These are phyloP conservation scores for Augiades crinisus DNA, from an alignment of 2,888 invertebrate species.

Conservation along the genomic window DNA sequence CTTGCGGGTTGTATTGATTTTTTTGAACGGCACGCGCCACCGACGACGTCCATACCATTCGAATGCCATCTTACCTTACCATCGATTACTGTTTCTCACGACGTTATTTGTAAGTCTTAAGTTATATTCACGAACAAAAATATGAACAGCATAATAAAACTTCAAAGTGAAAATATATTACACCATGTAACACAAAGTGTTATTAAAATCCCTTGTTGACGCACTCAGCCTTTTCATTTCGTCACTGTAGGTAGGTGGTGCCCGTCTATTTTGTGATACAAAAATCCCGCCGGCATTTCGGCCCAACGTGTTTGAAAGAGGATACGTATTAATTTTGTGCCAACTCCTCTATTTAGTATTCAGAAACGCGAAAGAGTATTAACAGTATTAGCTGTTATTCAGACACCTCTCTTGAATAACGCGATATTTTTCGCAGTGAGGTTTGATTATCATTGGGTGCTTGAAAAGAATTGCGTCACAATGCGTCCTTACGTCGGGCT, in stretches of 20 bases:
- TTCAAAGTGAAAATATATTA: too few species aligned
- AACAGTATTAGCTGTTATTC: constrained; percentile 1
- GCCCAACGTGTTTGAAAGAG: not conserved
- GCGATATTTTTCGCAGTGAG: not conserved
- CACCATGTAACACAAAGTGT: too few species aligned
- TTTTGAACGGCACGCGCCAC: constrained; percentile 56
- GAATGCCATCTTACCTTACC: constrained; percentile 40
- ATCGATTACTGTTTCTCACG: not conserved
- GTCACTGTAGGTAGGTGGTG: too few species aligned
- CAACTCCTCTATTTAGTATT: not conserved
- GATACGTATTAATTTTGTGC: not conserved
- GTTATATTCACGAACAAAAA: not conserved
- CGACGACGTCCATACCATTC: constrained; percentile 48
- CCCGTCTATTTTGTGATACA: not conserved
- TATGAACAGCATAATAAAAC: not conserved
- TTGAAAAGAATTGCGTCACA: not conserved
- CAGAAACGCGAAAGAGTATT: not conserved
- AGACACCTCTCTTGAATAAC: not conserved
- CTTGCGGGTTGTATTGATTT: constrained; percentile 64
- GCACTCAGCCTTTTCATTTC: not conserved
- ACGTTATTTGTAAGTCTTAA: not conserved
- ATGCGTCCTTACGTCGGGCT: not conserved
- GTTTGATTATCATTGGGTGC: not conserved
- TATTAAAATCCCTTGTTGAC: too few species aligned
- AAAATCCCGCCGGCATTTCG: not conserved